A percentile compares a stretch with the other conserved stretches of the same genome.
phyloP scores from a whole-genome alignment of 2,888 invertebrate genomes.

The Linyphia triangularis region DNA sequence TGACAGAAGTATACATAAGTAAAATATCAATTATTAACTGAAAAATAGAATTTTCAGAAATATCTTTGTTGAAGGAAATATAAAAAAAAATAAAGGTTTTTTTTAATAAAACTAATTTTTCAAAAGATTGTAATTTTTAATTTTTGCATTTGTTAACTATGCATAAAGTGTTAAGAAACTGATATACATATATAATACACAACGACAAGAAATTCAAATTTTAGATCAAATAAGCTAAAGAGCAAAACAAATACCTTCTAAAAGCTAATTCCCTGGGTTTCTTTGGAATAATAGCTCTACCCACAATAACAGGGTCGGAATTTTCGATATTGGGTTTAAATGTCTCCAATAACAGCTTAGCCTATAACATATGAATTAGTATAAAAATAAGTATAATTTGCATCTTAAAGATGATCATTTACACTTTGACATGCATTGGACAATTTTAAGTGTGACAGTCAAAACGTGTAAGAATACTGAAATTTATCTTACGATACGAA shows the following conservation, averaged over 20 bases:
- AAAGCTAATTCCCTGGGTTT: conserved; percentile 19
- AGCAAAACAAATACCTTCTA: neutral
- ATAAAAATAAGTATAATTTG: too few relatives aligned
- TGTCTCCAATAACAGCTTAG: conserved; percentile 87
- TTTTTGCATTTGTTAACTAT: neutral
- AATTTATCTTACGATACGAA: too few relatives aligned
- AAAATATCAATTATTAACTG: too few relatives aligned
- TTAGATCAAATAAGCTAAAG: neutral
- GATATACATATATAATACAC: neutral
- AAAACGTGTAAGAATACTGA: too few relatives aligned
- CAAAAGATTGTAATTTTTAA: neutral
- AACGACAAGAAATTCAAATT: neutral
- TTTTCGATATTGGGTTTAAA: conserved; percentile 88
- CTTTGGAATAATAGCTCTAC: conserved; percentile 83
- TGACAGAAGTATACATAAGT: too few relatives aligned
- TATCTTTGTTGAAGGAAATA: too few relatives aligned
- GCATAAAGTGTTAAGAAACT: neutral
- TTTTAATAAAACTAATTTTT: neutral
- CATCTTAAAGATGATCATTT: too few relatives aligned
- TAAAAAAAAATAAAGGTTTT: neutral
- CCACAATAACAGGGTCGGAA: conserved; percentile 84
- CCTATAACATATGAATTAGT: conserved; percentile 80
- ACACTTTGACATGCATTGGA: too few relatives aligned
- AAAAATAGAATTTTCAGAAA: too few relatives aligned
- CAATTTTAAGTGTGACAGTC: too few relatives aligned